Evolutionary conservation across 2,888 invertebrate species (phyloP).

Genomic region (Chironomus riparius): DNA sequence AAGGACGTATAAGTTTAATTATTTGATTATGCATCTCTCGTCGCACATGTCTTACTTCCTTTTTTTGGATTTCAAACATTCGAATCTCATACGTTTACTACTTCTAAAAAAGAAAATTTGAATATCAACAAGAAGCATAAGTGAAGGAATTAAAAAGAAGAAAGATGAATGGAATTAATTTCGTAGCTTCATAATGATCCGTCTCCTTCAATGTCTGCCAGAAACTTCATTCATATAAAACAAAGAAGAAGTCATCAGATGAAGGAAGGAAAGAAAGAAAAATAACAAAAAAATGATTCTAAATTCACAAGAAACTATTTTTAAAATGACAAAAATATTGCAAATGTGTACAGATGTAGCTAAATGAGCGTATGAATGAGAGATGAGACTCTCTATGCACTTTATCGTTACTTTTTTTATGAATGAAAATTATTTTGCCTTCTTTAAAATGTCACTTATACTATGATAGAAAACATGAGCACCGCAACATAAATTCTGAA

Average conservation of each 20-base stretch:
- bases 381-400: too few species aligned
- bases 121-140: neutral
- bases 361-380: neutral
- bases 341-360: neutral
- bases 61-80: neutral
- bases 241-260: neutral
- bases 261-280: neutral
- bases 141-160: neutral
- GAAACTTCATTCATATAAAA: neutral
- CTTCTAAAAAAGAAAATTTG: neutral
- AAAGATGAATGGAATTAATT: neutral
- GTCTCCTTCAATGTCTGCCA: neutral
- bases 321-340: slow-evolving; percentile 19
- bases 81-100: neutral
- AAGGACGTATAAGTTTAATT: neutral
- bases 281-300: neutral
- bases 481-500: neutral
- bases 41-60: neutral
- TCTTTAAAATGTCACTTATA: neutral
- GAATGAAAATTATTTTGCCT: slow-evolving; percentile 12
- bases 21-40: neutral
- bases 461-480: neutral
- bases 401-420: slow-evolving; percentile 8
- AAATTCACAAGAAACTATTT: slow-evolving; percentile 18
- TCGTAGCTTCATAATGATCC: neutral